Percentiles rank a stretch among this genome's conserved stretches.
Evolutionary conservation across 2,797 vertebrate species (phyloP).

Genomic region (Anas georgica): DNA sequence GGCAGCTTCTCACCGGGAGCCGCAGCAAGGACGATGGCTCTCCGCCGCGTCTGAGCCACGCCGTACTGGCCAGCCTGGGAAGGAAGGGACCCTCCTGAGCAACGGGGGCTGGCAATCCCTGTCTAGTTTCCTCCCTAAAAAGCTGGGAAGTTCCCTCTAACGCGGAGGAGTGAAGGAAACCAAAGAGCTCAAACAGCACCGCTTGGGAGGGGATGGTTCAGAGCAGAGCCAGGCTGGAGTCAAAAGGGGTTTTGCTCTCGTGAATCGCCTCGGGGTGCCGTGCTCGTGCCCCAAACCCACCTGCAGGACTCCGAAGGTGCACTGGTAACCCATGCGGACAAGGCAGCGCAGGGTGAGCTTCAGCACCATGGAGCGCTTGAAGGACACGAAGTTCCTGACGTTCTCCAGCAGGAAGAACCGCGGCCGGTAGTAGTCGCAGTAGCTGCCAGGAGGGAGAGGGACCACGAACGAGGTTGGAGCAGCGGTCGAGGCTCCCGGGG

Average conservation of each 20-base stretch:
- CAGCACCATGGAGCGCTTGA: constrained; percentile 96
- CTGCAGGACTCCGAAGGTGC: constrained; percentile 96
- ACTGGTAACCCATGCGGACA: constrained; percentile 97
- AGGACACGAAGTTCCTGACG: constrained; percentile 96
- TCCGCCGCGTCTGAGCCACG: constrained; percentile 91
- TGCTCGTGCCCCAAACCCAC: constrained; percentile 54
- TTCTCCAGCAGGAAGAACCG: constrained; percentile 96
- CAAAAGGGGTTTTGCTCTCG: rapidly evolving
- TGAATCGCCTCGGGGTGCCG: neutral
- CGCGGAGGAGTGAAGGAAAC: neutral
- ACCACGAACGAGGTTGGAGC: neutral
- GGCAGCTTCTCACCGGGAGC: constrained; percentile 95
- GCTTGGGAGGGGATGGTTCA: rapidly evolving
- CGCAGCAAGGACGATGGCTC: constrained; percentile 92
- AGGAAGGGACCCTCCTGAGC: neutral
- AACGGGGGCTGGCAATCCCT: neutral
- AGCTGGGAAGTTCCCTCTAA: neutral
- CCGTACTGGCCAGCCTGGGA: constrained; percentile 94
- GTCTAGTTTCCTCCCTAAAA: rapidly evolving
- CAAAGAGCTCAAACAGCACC: neutral
- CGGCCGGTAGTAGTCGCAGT: constrained; percentile 97
- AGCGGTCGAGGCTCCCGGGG: neutral
- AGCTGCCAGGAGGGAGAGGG: constrained; percentile 74
- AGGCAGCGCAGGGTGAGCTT: constrained; percentile 95
- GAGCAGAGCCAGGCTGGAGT: rapidly evolving